Evolutionary conservation across 2,797 vertebrate species (phyloP).

Genomic region (Sebastes iracundus): DNA sequence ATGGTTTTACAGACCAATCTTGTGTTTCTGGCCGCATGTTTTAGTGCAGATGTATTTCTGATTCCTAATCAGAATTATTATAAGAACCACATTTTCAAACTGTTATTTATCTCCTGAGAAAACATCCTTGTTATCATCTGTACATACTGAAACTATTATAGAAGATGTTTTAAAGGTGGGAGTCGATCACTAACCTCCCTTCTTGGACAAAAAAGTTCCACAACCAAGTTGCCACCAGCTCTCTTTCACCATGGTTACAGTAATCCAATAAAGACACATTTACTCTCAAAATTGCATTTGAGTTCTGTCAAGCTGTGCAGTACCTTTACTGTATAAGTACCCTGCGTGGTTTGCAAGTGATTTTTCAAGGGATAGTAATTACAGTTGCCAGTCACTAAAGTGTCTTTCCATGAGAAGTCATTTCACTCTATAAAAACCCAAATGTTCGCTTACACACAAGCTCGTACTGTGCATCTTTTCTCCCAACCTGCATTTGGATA

Average conservation of each 20-base stretch:
- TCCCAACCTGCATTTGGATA: slow-evolving; percentile 9
- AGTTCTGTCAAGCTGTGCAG: slow-evolving; percentile 11
- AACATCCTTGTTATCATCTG: not conserved
- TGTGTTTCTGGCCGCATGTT: not conserved
- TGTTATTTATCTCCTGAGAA: not conserved
- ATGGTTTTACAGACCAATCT: not conserved
- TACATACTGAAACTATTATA: not conserved
- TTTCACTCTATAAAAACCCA: slow-evolving; percentile 8
- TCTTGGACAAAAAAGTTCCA: not conserved
- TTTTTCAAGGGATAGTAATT: slow-evolving; percentile 33
- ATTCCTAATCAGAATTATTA: not conserved
- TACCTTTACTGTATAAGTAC: not conserved
- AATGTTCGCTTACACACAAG: not conserved
- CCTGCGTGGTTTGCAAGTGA: not conserved
- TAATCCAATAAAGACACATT: slow-evolving; percentile 1
- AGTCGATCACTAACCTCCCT: not conserved
- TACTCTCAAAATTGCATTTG: not conserved
- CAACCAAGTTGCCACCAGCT: not conserved
- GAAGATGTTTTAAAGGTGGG: not conserved
- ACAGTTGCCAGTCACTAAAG: slow-evolving; percentile 2
- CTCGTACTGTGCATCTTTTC: not conserved
- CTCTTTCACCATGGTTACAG: not conserved
- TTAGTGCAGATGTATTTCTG: not conserved
- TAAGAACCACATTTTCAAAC: not conserved
- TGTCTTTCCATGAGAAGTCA: not conserved